Evolutionary conservation across 2,888 invertebrate genomes (phyloP).

Genomic region (Mythimna impura): DNA sequence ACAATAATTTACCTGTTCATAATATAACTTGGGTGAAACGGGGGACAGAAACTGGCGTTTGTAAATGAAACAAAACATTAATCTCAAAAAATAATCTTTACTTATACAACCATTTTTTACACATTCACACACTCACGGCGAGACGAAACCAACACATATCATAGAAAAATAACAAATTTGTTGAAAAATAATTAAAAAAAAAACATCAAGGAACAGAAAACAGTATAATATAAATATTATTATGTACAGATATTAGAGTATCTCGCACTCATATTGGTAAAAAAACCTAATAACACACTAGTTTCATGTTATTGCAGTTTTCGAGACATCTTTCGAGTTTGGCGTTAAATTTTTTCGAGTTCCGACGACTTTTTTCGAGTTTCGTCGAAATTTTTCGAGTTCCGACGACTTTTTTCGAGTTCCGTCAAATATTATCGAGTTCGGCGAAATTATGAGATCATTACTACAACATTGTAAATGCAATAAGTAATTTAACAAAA

Average conservation of each 20-base stretch:
- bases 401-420: not conserved
- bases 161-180: constrained; percentile 66
- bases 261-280: constrained; percentile 63
- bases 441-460: constrained; percentile 49
- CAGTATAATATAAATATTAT: constrained; percentile 74
- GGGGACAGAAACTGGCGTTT: too few relatives aligned
- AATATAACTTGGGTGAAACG: too few relatives aligned
- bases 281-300: constrained; percentile 53
- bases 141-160: constrained; percentile 56
- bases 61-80: constrained; percentile 40
- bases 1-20: too few relatives aligned
- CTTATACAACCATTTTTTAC: constrained; percentile 71
- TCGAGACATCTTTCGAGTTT: constrained; percentile 30
- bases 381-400: constrained; percentile 5
- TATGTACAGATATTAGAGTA: constrained; percentile 75
- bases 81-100: constrained; percentile 73
- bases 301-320: constrained; percentile 49
- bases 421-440: constrained; percentile 11
- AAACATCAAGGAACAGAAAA: constrained; percentile 64
- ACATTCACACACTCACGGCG: constrained; percentile 55
- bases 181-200: constrained; percentile 59
- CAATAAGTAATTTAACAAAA: constrained; percentile 7
- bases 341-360: not conserved
- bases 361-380: not conserved
- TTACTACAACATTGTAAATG: constrained; percentile 37